Base-by-base conservation (phyloP, 1,140 invertebrate genomes). In the Popillia japonica region DNA sequence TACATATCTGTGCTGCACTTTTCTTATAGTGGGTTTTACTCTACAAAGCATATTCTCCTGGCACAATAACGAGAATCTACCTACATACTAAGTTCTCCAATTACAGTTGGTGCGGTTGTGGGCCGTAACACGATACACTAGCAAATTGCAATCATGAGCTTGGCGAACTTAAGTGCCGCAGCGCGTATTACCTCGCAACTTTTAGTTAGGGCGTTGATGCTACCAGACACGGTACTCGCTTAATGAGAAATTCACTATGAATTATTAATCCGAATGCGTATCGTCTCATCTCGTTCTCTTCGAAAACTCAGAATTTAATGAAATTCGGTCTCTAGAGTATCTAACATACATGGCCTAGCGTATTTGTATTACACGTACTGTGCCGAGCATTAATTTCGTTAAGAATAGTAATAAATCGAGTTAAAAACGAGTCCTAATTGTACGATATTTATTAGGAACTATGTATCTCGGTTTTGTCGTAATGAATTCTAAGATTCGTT, bases 211-310 rank as follows among this genome's bases (percentile, higher is more conserved):
- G 27, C 44, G 44, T 17, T 17, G 44, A 10, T 48, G 44, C n/a
- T 10, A 7, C n/a, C 2, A 34, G 27, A 34, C 27, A 34, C 4
- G 27, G 27, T 34, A 34, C 27, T 34, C 44, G 44, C 44, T 48
- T 48, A 48, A 48, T 48, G 44, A 48, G 44, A 48, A 48, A 48
- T 48, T 48, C 44, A 17, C 44, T 10, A 48, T 48, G 44, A 48
- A 48, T 48, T 48, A 48, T 48, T 48, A 48, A 48, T 48, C n/a
- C n/a, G 10, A 48, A 48, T 48, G 44, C 44, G 44, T 48, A 48
- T 48, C 10, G 27, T 34, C 44, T 17, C n/a, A 48, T 48, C 44
- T 17, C 2, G n/a, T 17, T 17, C n/a, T 48, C 44, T 2, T 48
- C 44, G 44, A 17, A 48, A 48, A 17, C 44, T 14, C 44, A n/a